phyloP scores from a whole-genome alignment of 92 coral and sea anemone genomes.

The Bergia sp. region DNA sequence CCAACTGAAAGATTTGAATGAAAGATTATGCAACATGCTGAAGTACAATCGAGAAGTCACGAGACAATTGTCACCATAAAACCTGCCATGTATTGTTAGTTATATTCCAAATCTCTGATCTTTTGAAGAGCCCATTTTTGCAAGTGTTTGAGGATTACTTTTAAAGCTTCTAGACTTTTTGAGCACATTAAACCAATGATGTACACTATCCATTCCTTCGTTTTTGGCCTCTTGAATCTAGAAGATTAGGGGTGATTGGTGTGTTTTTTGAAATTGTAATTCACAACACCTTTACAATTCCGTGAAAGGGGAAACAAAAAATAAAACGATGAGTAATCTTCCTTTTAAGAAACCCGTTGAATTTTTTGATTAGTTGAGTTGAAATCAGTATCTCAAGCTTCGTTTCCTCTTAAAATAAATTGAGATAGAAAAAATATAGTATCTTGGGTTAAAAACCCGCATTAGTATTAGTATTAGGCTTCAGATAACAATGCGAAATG shows the following conservation, averaged over 20 bases:
- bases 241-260: neutral
- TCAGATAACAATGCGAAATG: neutral
- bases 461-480: neutral
- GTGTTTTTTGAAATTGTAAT: neutral
- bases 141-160: no score
- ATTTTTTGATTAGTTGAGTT: no score
- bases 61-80: neutral
- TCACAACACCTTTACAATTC: neutral
- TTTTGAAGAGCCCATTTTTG: neutral
- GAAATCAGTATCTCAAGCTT: neutral
- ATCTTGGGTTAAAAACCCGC: slow-evolving; percentile 7
- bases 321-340: neutral
- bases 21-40: neutral
- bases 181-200: neutral
- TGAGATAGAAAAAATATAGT: neutral
- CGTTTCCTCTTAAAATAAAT: neutral
- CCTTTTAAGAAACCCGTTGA: no score
- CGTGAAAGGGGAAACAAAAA: neutral
- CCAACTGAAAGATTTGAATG: neutral
- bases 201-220: neutral
- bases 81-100: neutral
- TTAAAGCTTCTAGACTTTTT: no score
- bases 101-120: neutral
- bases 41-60: slow-evolving; percentile 6
- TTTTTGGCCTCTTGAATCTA: neutral